Evolutionary conservation across 2,888 invertebrate genomes (phyloP), one percentile per base, ranked within the genome.

Genomic region (Ganaspis brasiliensis): DNA sequence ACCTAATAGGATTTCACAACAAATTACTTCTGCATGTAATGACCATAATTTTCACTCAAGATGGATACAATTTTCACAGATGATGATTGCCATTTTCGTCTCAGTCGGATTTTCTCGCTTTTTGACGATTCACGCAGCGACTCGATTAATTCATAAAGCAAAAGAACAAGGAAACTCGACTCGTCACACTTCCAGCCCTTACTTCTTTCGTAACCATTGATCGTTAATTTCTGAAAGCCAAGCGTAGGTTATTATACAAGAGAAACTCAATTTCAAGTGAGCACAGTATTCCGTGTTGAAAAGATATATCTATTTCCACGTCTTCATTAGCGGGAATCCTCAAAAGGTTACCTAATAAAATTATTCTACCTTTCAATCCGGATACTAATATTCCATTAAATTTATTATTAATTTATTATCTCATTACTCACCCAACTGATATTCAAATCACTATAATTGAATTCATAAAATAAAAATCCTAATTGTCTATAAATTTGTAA

Each of bases 141-240:
- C 10, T 67, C 40, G 1, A 9, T 63, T 67, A 14, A 24, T 24
- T 19, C 37, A 19, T 19, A 5, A 37, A 12, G 40, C 12, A 9
- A 1, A 40, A 24, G 5, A 63, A 40, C 40, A 40, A 63, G 40
- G 37, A 63, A 40, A 63, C 35, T 37, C 10, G 35, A 37, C 37
- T 40, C 40, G 21, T 40, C 63, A 63, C 40, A 40, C 40, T 21
- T 63, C 10, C 21, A 63, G 63, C 63, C 63, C 63, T 40, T 63
- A 19, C 40, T 63, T 63, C 19, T 63, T 63, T 63, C 63, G 21
- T 63, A 63, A 63, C 21, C 37, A 37, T 37, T 4, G n/a, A 45
- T 63, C 37, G 61, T 67, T 67, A 45, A 67, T 67, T 67, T 67
- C 24, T 45, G 14, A 26, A 67, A 45, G 45, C 24, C 24, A 67